phyloP scores from a whole-genome alignment of 2,113 vertebrate species.

The Xiphophorus hellerii region DNA sequence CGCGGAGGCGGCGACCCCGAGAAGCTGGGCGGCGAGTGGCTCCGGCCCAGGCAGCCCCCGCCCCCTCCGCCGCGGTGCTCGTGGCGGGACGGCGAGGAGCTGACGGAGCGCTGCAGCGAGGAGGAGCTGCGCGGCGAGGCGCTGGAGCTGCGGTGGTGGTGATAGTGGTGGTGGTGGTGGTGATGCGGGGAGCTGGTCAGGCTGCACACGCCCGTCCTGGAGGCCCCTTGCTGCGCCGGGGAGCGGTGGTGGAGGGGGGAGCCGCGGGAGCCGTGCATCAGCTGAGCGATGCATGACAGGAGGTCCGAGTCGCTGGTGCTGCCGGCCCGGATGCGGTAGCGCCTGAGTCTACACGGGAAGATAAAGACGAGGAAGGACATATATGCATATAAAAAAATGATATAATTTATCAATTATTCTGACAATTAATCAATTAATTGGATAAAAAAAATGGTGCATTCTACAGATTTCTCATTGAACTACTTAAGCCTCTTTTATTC shows the following conservation, averaged over 20 bases:
- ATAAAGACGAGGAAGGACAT: not conserved
- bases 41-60: constrained; percentile 86
- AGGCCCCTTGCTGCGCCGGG: constrained; percentile 75
- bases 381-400: not conserved
- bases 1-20: constrained; percentile 94
- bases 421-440: too few relatives aligned
- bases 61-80: constrained; percentile 82
- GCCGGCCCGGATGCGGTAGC: constrained; percentile 91
- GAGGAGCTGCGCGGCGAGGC: constrained; percentile 92
- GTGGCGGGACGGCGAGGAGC: constrained; percentile 92
- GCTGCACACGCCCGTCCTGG: constrained; percentile 89
- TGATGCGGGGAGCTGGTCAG: constrained; percentile 85
- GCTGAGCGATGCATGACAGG: constrained; percentile 93
- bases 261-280: constrained; percentile 90
- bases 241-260: constrained; percentile 83
- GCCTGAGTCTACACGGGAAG: constrained; percentile 77
- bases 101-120: constrained; percentile 93
- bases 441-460: too few relatives aligned
- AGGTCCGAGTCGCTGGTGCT: constrained; percentile 96
- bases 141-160: constrained; percentile 91
- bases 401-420: too few relatives aligned
- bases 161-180: constrained; percentile 67
- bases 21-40: constrained; percentile 95
- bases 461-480: too few relatives aligned
- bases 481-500: too few relatives aligned